Evolutionary conservation across 2,113 vertebrate genomes (phyloP), one percentile per base, ranked within the genome.

Genomic region (Plotosus lineatus): DNA sequence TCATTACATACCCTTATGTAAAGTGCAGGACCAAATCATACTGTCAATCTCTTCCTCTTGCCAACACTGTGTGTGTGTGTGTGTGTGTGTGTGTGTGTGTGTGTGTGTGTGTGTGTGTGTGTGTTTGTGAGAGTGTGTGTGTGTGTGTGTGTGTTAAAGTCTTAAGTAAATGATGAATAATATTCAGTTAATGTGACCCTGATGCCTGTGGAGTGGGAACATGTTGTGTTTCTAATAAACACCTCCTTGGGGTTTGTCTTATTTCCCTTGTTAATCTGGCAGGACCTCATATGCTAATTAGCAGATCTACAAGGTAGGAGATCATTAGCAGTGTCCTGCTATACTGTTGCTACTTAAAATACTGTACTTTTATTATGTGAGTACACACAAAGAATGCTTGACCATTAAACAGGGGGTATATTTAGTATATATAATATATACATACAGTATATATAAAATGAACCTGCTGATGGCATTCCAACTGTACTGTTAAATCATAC

Each of bases 211-310:
- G 66, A 60, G 28, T 26, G 68, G 31, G 23, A 38, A 36, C 69
- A 85, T 81, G 85, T 40, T 44, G 86, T 76, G 50, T 82, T 77
- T 85, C 61, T 88, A 86, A 89, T 88, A 87, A 91, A 91, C 86
- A 91, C 88, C 86, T 89, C 87, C 66, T 80, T 78, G 78, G 84
- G 80, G 50, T 83, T 71, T 53, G 82, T 84, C 85, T 85, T 11
- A 76, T 88, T 85, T 84, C 50, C 75, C 75, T 44, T 65, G 81
- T 84, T 87, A 85, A 90, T 86, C 86, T 82, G 77, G 81, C 69
- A 84, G 85, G 83, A 82, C 56, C 76, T 83, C 53, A 75, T 58
- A 71, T 33, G 77, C 81, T 88, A 90, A 89, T 91, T 88, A 91
- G 89, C 85, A 85, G 79, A 88, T 82, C 88, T 89, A 87, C 89